Percentiles rank a stretch among this genome's conserved stretches.
Evolutionary conservation across 1,140 invertebrate genomes (phyloP).

Genomic region (Papilio polyxenes): DNA sequence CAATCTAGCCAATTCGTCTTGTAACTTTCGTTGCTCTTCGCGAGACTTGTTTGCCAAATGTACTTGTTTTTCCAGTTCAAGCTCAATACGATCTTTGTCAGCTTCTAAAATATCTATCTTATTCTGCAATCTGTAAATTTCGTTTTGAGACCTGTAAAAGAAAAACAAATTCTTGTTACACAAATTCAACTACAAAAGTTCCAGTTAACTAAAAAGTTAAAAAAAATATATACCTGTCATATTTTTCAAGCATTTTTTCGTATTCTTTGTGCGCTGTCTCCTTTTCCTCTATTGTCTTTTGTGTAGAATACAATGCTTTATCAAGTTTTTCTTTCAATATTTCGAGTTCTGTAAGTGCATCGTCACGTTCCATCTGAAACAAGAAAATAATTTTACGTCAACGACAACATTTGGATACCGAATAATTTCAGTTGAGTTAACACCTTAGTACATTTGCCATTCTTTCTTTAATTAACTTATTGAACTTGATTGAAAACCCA

Average conservation of each 20-base stretch:
- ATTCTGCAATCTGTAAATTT: constrained; percentile 92
- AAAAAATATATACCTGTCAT: constrained; percentile 88
- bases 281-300: constrained; percentile 93
- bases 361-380: constrained; percentile 90
- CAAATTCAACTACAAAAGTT: neutral
- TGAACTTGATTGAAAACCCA: too few species aligned
- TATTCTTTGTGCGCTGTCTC: constrained; percentile 94
- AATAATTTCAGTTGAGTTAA: neutral
- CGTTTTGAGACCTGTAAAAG: constrained; percentile 88
- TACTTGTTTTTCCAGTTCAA: constrained; percentile 93
- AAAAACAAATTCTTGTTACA: constrained; percentile 32
- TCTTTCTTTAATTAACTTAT: too few species aligned
- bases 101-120: constrained; percentile 92
- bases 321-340: constrained; percentile 94
- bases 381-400: constrained; percentile 31
- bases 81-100: constrained; percentile 91
- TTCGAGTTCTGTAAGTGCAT: constrained; percentile 91
- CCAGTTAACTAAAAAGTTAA: constrained; percentile 38
- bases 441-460: too few species aligned
- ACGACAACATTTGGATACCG: neutral
- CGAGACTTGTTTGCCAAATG: constrained; percentile 88
- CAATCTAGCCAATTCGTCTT: constrained; percentile 90
- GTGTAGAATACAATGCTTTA: constrained; percentile 88
- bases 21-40: constrained; percentile 91
- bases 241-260: constrained; percentile 95